Percentiles rank a stretch among this genome's conserved stretches.
Conservation (phyloP, 2,888 invertebrate genomes). For the Tricholauxania praeusta region DNA sequence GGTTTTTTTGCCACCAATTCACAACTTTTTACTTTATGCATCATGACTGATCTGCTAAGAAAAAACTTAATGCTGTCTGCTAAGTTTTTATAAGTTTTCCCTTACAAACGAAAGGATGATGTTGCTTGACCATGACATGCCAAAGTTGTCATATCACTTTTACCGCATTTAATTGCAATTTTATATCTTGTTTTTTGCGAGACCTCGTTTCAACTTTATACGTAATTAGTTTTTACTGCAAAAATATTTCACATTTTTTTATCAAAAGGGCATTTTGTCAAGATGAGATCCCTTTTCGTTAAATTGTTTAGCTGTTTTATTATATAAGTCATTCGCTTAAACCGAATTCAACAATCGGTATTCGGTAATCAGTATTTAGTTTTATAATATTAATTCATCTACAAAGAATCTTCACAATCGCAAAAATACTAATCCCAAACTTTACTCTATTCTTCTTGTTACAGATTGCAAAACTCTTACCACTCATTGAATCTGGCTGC, state of each 20-base stretch:
- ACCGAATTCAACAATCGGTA: too few relatives aligned
- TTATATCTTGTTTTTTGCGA: not conserved
- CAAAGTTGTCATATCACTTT: constrained; percentile 6
- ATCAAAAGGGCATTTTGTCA: not conserved
- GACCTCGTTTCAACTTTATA: not conserved
- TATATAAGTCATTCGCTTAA: too few relatives aligned
- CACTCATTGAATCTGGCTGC: constrained; percentile 82
- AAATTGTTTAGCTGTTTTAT: too few relatives aligned
- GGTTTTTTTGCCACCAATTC: not conserved
- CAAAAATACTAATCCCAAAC: not conserved
- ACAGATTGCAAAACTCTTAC: constrained; percentile 79
- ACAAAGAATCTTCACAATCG: too few relatives aligned
- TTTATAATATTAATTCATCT: too few relatives aligned
- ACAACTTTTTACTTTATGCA: too few relatives aligned
- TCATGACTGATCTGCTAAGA: too few relatives aligned
- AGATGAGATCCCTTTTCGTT: not conserved
- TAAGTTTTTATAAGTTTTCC: too few relatives aligned
- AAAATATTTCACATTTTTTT: constrained; percentile 6
- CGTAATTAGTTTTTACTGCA: constrained; percentile 12
- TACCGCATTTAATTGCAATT: constrained; percentile 10
- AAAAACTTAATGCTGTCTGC: too few relatives aligned
- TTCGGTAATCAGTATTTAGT: too few relatives aligned
- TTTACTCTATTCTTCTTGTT: constrained; percentile 62
- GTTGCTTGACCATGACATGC: not conserved
- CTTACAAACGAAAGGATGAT: too few relatives aligned